A percentile compares a stretch with the other conserved stretches of the same genome.
Evolutionary conservation across 2,888 invertebrate genomes (phyloP).

Genomic region (Chymomyza caudatula): DNA sequence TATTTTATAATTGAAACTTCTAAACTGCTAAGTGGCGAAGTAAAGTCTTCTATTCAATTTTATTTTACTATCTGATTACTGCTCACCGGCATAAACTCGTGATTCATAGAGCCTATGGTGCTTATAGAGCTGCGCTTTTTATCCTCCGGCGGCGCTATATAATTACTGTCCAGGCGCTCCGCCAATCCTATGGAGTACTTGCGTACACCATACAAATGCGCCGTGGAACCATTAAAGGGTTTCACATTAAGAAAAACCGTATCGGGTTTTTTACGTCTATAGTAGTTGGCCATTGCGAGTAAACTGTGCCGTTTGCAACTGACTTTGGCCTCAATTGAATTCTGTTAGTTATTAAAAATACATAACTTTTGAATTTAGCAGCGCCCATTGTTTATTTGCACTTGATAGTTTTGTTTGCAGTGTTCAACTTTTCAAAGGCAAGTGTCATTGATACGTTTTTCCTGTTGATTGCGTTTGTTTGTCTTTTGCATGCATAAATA

Average conservation of each 20-base stretch:
- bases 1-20: neutral
- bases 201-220: conserved; percentile 57
- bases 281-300: conserved; percentile 66
- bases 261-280: conserved; percentile 69
- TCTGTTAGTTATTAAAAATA: conserved; percentile 48
- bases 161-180: conserved; percentile 65
- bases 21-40: neutral
- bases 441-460: conserved; percentile 44
- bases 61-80: neutral
- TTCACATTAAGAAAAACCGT: conserved; percentile 76
- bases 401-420: conserved; percentile 37
- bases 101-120: conserved; percentile 63
- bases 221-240: conserved; percentile 64
- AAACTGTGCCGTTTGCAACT: conserved; percentile 41
- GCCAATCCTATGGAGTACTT: conserved; percentile 73
- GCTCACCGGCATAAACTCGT: conserved; percentile 63
- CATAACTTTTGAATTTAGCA: conserved; percentile 31
- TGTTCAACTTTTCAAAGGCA: conserved; percentile 17
- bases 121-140: conserved; percentile 62
- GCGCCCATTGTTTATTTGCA: conserved; percentile 44
- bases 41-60: neutral
- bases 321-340: neutral
- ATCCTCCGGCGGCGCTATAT: conserved; percentile 38
- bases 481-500: conserved; percentile 59
- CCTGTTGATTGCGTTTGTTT: conserved; percentile 69